These are phyloP conservation scores for Lepisosteus osseus DNA, from an alignment of 2,113 vertebrate genomes.

Conservation along the genomic window DNA sequence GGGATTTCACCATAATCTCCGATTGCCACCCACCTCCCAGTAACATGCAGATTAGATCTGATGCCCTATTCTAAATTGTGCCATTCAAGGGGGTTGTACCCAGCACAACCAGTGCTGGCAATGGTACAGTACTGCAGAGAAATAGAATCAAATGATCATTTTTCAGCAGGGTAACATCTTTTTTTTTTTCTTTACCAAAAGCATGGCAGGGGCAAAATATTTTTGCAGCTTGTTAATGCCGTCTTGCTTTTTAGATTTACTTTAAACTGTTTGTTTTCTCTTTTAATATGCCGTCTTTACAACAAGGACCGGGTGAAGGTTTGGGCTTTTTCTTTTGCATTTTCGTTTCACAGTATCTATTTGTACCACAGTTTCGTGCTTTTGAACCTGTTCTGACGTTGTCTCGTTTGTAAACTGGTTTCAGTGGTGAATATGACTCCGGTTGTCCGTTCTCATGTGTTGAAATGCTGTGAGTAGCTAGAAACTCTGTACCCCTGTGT, in stretches of 20 bases:
- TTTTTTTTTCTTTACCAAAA: not conserved
- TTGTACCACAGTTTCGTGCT: constrained; percentile 19
- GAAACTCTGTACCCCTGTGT: not conserved
- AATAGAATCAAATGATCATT: not conserved
- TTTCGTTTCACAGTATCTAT: constrained; percentile 25
- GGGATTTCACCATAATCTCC: no score
- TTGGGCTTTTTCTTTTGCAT: constrained; percentile 43
- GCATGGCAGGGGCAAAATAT: not conserved
- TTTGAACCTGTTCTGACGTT: constrained; percentile 23
- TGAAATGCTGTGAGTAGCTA: constrained; percentile 19
- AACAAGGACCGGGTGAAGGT: constrained; percentile 62
- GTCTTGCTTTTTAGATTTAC: not conserved
- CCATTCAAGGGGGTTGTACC: no score
- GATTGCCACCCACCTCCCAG: no score
- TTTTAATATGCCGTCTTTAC: constrained; percentile 38
- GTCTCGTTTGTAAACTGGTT: not conserved
- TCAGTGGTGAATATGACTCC: constrained; percentile 11
- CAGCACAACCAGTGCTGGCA: no score
- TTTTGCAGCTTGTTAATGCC: not conserved
- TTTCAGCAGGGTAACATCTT: not conserved
- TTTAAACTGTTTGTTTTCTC: constrained; percentile 13
- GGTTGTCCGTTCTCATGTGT: not conserved
- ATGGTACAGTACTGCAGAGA: no score
- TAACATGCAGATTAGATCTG: no score
- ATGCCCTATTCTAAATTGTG: no score